Base-by-base conservation (phyloP, 2,113 vertebrate genomes). In the Prietella phreatophila region DNA sequence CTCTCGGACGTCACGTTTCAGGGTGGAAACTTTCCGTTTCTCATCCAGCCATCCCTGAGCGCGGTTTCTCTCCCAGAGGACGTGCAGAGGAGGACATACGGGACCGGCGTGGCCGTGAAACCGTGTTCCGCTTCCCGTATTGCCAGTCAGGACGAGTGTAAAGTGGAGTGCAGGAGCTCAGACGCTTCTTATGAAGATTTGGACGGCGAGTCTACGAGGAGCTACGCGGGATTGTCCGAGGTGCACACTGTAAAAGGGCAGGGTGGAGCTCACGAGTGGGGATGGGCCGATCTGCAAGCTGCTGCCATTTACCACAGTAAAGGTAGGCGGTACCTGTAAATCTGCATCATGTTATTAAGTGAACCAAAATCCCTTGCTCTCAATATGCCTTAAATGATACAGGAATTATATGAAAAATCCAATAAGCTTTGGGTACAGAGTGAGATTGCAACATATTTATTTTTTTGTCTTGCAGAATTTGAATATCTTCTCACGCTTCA, bases 281-380 rank as follows among this genome's bases (percentile, higher is more conserved):
- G 96, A 93, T 95, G 95, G 94, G 96, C 96, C 94, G 96, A 97
- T 95, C 94, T 96, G 93, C 95, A 95, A 94, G 96, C 96, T 95
- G 96, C 97, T 95, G 95, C 97, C 94, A 91, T 96, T 92, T 97
- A 97, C 96, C 97, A 97, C 96, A 96, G 96, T 96, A 97, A 96
- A 97, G 96, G 97, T 97, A 97, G 96, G 47, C 19, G 5, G 47
- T 47, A 50, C 47, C 8, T 53, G 20, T 42, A 47, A 50, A 50
- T 50, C 47, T 50, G 53, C 14, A 30, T 81, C 30, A 10, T 0
- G 19, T 15, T 79, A 3, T 81, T 58, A 25, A 30, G 15, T 1
- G 7, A 56, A 19, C 42, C 3, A 27, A 76, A 10, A 78, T 53
- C 4, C 27, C 19, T 53, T 79, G 39, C 22, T 4, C 5, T 5